Evolutionary conservation across 2,113 vertebrate genomes (phyloP).

Genomic region (Columbina picui): DNA sequence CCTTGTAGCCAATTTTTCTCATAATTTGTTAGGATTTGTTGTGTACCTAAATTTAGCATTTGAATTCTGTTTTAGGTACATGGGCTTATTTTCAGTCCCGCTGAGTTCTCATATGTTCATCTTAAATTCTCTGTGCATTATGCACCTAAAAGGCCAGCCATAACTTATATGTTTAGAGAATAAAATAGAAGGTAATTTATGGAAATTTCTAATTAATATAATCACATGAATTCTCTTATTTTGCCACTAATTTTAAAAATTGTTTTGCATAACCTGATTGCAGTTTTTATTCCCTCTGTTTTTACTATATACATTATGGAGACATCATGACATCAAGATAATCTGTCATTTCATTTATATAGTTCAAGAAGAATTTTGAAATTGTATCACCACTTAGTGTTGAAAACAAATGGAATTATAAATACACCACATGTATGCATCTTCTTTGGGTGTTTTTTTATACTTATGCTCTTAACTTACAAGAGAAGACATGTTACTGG

Average conservation of each 20-base stretch:
- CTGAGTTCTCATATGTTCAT: neutral
- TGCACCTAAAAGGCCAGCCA: neutral
- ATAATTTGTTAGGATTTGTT: neutral
- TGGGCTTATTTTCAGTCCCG: neutral
- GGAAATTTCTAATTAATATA: neutral
- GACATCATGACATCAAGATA: neutral
- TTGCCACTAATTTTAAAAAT: neutral
- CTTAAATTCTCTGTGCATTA: neutral
- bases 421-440: neutral
- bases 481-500: neutral
- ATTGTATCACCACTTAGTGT: neutral
- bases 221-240: fast-evolving
- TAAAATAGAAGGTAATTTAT: neutral
- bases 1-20: neutral
- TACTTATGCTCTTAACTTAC: neutral
- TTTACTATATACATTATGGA: neutral
- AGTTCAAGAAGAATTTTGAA: neutral
- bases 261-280: neutral
- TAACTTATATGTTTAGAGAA: neutral
- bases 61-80: neutral
- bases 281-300: neutral
- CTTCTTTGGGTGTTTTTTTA: neutral
- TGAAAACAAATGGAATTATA: neutral
- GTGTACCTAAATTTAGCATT: neutral
- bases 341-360: neutral